Evolutionary conservation across 2,113 vertebrate species (phyloP).

Genomic region (Coptodon bakossiorum): DNA sequence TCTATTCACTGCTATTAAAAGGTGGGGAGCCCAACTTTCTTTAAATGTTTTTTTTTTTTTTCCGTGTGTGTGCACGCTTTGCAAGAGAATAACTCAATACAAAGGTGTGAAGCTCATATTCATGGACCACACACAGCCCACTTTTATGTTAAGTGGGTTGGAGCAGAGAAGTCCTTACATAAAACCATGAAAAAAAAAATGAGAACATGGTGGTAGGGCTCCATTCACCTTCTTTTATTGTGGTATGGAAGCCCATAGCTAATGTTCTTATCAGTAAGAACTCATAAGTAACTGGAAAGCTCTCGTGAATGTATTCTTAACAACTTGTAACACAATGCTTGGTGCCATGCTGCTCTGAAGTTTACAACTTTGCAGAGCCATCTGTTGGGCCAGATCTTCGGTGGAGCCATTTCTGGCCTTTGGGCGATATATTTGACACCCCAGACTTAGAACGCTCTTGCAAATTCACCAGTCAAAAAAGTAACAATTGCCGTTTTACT

Average conservation of each 20-base stretch:
- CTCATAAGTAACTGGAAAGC: not conserved
- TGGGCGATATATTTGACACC: not conserved
- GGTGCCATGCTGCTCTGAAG: not conserved
- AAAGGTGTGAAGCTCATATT: not conserved
- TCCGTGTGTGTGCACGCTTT: rapidly evolving
- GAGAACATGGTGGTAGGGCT: not conserved
- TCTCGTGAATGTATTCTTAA: not conserved
- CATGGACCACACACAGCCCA: not conserved
- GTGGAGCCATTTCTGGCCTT: not conserved
- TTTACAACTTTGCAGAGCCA: not conserved
- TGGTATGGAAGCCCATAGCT: not conserved
- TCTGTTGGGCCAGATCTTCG: not conserved
- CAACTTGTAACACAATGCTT: not conserved
- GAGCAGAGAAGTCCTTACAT: not conserved
- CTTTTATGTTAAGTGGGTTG: not conserved
- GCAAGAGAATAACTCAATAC: not conserved
- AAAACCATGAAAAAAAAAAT: not conserved
- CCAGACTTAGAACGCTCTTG: not conserved
- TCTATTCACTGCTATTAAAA: conserved; percentile 13
- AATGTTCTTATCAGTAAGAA: not conserved
- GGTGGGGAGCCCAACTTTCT: not conserved
- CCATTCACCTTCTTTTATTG: not conserved
- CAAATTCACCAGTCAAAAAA: not conserved
- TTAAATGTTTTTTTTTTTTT: not conserved
- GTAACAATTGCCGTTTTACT: not conserved